Conservation (phyloP, 2,888 invertebrate genomes). For the Colostygia pectinataria region DNA sequence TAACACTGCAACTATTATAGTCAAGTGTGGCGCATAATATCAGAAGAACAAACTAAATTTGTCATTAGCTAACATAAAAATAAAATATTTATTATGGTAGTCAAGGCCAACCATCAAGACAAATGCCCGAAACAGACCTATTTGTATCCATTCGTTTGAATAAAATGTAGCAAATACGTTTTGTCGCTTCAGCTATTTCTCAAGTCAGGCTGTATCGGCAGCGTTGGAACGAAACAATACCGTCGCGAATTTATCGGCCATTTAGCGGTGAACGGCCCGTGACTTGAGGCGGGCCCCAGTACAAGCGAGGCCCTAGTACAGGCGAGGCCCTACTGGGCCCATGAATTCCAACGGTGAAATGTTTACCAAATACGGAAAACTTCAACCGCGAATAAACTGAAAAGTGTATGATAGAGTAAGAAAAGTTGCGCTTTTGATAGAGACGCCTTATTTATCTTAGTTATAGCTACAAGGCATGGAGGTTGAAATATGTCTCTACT, state of each 20-base stretch:
- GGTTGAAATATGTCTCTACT: too few species aligned
- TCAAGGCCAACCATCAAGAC: neutral
- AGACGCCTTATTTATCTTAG: too few species aligned
- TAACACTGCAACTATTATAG: too few species aligned
- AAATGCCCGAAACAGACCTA: neutral
- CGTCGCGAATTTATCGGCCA: conserved; percentile 5
- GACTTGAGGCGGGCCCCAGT: too few species aligned
- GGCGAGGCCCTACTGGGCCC: neutral
- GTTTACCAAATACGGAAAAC: neutral
- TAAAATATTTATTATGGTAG: too few species aligned
- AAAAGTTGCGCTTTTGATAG: neutral
- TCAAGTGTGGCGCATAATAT: neutral
- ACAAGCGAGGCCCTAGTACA: neutral
- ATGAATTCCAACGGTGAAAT: conserved; percentile 1
- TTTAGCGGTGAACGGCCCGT: conserved; percentile 4
- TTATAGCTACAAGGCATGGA: too few species aligned
- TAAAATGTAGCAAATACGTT: conserved; percentile 9
- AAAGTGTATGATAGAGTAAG: neutral
- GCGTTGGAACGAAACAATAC: conserved; percentile 3
- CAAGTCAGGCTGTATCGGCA: conserved; percentile 7
- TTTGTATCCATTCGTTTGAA: conserved; percentile 5
- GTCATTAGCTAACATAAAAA: too few species aligned
- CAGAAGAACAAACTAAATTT: too few species aligned
- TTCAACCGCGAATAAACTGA: neutral
- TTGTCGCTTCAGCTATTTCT: conserved; percentile 7